These are phyloP conservation scores for Larimichthys polyactis DNA, from an alignment of 2,113 vertebrate species.

Conservation along the genomic window DNA sequence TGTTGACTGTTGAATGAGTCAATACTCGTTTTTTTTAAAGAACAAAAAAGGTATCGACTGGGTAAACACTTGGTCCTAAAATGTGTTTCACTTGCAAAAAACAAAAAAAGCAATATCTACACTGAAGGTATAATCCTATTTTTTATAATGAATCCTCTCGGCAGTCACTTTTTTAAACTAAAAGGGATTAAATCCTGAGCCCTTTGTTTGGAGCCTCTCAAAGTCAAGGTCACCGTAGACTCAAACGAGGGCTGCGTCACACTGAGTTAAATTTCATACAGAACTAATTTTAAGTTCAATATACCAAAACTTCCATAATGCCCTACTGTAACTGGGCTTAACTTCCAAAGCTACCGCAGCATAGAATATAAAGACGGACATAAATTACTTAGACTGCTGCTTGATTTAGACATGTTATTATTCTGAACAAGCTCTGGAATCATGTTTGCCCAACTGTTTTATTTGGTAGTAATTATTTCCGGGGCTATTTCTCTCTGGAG, in stretches of 20 bases:
- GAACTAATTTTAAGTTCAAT: slow-evolving; percentile 37
- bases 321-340: slow-evolving; percentile 30
- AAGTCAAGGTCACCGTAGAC: not conserved
- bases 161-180: slow-evolving; percentile 43
- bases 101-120: slow-evolving; percentile 24
- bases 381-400: slow-evolving; percentile 28
- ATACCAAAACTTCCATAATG: slow-evolving; percentile 24
- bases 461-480: slow-evolving; percentile 63
- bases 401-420: slow-evolving; percentile 59
- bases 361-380: slow-evolving; percentile 28
- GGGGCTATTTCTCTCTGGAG: slow-evolving; percentile 40
- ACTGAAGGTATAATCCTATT: slow-evolving; percentile 43
- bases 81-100: slow-evolving; percentile 36
- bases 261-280: slow-evolving; percentile 49
- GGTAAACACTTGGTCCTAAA: slow-evolving; percentile 36
- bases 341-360: slow-evolving; percentile 23
- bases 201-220: slow-evolving; percentile 21
- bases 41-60: slow-evolving; percentile 7
- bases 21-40: not conserved
- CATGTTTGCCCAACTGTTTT: slow-evolving; percentile 58
- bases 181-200: slow-evolving; percentile 68
- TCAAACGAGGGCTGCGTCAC: slow-evolving; percentile 63
- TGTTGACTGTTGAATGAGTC: not conserved
- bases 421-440: slow-evolving; percentile 49
- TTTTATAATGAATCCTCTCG: slow-evolving; percentile 45